These are phyloP conservation scores for Drosophila parthenogenetica DNA, from an alignment of 2,888 invertebrate species.

Conservation along the genomic window DNA sequence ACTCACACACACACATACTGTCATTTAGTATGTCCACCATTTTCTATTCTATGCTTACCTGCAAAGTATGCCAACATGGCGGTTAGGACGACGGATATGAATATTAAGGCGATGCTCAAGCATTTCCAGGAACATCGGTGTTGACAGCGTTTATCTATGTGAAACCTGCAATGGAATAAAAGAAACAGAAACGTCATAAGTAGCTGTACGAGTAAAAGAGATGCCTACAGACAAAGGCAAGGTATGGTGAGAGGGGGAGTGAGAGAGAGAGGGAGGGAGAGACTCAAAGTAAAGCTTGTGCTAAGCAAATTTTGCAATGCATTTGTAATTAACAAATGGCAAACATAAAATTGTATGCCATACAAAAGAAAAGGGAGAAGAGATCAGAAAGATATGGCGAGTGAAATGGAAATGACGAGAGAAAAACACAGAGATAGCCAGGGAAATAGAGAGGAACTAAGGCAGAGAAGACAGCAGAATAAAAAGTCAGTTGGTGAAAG, in stretches of 20 bases:
- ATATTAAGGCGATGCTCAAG: constrained; percentile 96
- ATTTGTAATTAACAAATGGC: constrained; percentile 66
- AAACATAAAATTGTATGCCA: constrained; percentile 37
- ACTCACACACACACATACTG: not conserved
- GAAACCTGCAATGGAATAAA: constrained; percentile 87
- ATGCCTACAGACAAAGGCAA: not conserved
- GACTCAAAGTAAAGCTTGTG: not conserved
- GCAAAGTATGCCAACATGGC: constrained; percentile 98
- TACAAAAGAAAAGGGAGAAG: not conserved
- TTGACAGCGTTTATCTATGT: constrained; percentile 97
- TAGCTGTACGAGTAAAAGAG: constrained; percentile 13
- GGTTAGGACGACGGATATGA: constrained; percentile 94
- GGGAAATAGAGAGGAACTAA: not conserved
- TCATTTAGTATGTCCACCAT: constrained; percentile 12
- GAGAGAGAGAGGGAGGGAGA: constrained; percentile 11
- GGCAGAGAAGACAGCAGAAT: not conserved
- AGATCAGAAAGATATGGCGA: not conserved
- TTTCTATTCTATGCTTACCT: constrained; percentile 88
- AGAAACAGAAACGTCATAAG: constrained; percentile 21
- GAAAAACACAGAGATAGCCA: not conserved
- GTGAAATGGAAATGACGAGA: not conserved
- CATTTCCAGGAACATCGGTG: constrained; percentile 99
- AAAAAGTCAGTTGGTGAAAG: not conserved
- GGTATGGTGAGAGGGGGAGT: not conserved
- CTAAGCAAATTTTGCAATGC: constrained; percentile 42